Evolutionary conservation across 2,113 vertebrate species (phyloP).

Genomic region (Myiopsitta monachus): DNA sequence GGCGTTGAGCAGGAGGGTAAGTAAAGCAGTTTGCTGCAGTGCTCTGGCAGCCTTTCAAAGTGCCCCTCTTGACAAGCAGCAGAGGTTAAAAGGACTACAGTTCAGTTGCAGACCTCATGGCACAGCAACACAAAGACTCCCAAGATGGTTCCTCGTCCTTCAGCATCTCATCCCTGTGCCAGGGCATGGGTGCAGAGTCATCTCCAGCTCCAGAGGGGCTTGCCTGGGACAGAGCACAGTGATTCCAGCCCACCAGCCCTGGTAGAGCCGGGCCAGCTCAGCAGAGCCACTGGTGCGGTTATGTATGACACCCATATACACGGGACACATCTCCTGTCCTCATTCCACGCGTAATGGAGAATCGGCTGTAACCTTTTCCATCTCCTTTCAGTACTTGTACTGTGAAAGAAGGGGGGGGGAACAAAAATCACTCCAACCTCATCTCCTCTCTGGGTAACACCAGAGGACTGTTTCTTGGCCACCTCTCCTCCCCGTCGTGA

Average conservation of each 20-base stretch:
- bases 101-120: not conserved
- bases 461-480: conserved; percentile 54
- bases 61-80: not conserved
- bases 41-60: conserved; percentile 34
- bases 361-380: not conserved
- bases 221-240: not conserved
- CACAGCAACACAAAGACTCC: not conserved
- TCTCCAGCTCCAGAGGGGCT: not conserved
- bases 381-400: not conserved
- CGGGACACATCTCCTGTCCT: not conserved
- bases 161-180: not conserved
- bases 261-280: not conserved
- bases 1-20: not conserved
- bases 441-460: not conserved
- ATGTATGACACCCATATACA: not conserved
- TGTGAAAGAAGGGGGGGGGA: not conserved
- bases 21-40: not conserved
- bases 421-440: not conserved
- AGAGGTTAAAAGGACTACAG: conserved; percentile 13
- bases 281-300: not conserved
- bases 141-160: not conserved
- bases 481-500: conserved; percentile 25
- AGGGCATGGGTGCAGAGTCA: not conserved
- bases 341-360: not conserved
- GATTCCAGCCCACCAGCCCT: not conserved